Evolutionary conservation across 2,797 vertebrate genomes (phyloP).

Genomic region (Typhlichthys eigenmanni): DNA sequence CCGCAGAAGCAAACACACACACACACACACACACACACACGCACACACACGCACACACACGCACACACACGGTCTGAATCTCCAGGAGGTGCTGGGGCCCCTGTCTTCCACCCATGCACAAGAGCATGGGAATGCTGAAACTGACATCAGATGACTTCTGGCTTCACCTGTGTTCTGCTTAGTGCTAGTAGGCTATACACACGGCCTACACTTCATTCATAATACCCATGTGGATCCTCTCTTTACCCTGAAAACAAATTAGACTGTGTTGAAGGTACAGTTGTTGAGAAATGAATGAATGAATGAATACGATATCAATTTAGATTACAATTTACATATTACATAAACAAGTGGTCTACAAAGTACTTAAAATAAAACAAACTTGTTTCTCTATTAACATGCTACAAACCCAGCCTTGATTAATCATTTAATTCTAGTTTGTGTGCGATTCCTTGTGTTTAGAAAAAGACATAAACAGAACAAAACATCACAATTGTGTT

Average conservation of each 20-base stretch:
- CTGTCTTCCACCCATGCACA: slow-evolving; percentile 32
- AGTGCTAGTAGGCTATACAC: background rate
- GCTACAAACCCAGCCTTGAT: background rate
- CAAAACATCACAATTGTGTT: slow-evolving; percentile 41
- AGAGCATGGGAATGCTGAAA: slow-evolving; percentile 28
- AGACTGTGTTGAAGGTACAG: no score
- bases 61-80: slow-evolving; percentile 43
- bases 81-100: slow-evolving; percentile 56
- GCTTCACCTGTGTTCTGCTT: slow-evolving; percentile 36
- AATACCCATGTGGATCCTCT: no score
- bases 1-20: slow-evolving; percentile 14
- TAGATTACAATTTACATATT: no score
- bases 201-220: no score
- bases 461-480: slow-evolving; percentile 1
- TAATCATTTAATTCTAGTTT: background rate
- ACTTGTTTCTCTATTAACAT: no score
- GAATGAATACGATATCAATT: no score
- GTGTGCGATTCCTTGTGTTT: no score
- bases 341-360: no score
- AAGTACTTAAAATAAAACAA: no score
- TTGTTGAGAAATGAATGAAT: no score
- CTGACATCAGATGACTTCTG: slow-evolving; percentile 56
- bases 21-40: slow-evolving; percentile 3
- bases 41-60: slow-evolving; percentile 17
- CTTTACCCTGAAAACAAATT: no score